phyloP scores from a whole-genome alignment of 2,113 vertebrate genomes.

The Isichthys henryi region DNA sequence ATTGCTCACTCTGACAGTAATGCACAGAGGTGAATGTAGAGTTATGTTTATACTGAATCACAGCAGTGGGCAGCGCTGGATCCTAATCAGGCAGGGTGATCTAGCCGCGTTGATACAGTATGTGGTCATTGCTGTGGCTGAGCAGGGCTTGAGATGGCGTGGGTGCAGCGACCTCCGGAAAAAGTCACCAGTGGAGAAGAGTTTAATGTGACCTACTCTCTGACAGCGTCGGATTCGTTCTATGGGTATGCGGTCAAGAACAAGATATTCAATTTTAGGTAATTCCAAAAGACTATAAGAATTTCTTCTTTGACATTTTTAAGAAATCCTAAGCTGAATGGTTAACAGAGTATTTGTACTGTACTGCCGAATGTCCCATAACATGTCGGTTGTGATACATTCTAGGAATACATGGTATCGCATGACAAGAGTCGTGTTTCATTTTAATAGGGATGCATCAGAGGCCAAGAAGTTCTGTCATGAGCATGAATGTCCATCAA shows the following conservation, averaged over 20 bases:
- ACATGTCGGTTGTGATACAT: neutral
- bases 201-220: conserved; percentile 61
- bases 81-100: neutral
- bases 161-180: conserved; percentile 56
- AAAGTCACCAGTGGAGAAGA: conserved; percentile 58
- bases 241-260: conserved; percentile 56
- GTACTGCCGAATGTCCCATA: too few relatives aligned
- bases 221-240: conserved; percentile 57
- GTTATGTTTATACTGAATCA: neutral
- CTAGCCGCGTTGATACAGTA: neutral
- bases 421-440: neutral
- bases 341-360: neutral
- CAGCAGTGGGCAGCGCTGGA: neutral
- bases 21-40: neutral
- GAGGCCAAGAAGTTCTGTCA: conserved; percentile 54
- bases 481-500: conserved; percentile 55
- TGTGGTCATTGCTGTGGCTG: conserved; percentile 7
- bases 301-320: neutral
- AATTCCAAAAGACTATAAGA: neutral
- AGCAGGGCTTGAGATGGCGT: conserved; percentile 62
- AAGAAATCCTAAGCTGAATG: neutral
- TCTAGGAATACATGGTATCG: neutral
- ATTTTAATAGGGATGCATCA: conserved; percentile 42
- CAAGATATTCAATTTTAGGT: conserved; percentile 62
- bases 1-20: neutral